phyloP scores from a whole-genome alignment of 30 jellyfish, hydroid and myxozoan species.

The Hydractinia echinata region DNA sequence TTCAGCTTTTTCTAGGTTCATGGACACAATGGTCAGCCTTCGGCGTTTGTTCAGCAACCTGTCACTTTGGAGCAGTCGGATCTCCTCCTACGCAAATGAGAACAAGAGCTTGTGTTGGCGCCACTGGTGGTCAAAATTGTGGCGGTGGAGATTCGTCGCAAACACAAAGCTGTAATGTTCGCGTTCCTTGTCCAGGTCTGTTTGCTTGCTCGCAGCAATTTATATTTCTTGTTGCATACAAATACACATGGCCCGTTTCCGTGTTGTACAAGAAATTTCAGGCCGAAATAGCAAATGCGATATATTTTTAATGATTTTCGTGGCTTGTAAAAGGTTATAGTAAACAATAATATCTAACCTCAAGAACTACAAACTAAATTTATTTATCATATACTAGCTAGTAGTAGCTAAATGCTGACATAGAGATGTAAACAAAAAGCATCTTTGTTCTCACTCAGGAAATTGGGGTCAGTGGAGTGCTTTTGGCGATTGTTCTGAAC shows the following conservation, averaged over 20 bases:
- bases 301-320: too few relatives aligned
- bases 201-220: background rate
- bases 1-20: background rate
- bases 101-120: background rate
- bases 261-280: too few relatives aligned
- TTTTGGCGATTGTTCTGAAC: slow-evolving; percentile 15
- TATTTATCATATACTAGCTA: background rate
- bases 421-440: background rate
- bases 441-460: background rate
- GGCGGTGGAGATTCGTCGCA: background rate
- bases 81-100: slow-evolving; percentile 6
- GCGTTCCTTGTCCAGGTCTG: slow-evolving; percentile 12
- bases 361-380: too few relatives aligned
- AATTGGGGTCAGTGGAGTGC: slow-evolving; percentile 14
- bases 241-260: too few relatives aligned
- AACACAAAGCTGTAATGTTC: background rate
- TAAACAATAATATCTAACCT: too few relatives aligned
- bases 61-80: background rate
- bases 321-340: too few relatives aligned
- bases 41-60: background rate
- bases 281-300: too few relatives aligned
- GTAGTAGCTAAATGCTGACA: background rate
- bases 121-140: background rate
- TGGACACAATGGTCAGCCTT: background rate
- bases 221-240: background rate